Evolutionary conservation across 30 jellyfish, hydroid and myxozoan genomes (phyloP).

Genomic region (Aurelia sp.): DNA sequence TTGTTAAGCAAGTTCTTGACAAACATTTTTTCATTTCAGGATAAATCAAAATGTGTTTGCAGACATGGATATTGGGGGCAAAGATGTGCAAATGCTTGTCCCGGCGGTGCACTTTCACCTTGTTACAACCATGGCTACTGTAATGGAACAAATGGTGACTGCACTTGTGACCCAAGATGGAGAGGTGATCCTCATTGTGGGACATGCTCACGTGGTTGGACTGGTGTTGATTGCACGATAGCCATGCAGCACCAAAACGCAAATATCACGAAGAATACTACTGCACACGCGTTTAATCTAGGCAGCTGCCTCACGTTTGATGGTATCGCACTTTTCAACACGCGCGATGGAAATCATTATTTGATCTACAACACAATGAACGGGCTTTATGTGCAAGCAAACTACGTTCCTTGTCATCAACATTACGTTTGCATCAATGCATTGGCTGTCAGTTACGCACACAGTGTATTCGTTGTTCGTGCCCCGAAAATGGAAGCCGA

Average conservation of each 20-base stretch:
- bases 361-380: constrained; percentile 2
- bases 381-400: constrained; percentile 28
- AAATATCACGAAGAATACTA: not conserved
- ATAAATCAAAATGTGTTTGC: constrained; percentile 40
- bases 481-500: constrained; percentile 43
- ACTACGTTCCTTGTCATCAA: constrained; percentile 21
- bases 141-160: constrained; percentile 37
- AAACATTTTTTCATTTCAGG: constrained; percentile 7
- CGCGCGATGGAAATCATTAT: constrained; percentile 13
- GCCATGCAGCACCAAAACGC: not conserved
- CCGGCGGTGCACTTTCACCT: constrained; percentile 66
- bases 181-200: constrained; percentile 48
- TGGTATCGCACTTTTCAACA: constrained; percentile 37
- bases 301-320: constrained; percentile 43
- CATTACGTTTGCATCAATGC: constrained; percentile 45
- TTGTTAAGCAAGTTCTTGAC: no score
- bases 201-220: constrained; percentile 53
- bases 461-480: not conserved
- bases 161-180: constrained; percentile 78
- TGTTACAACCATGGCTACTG: constrained; percentile 62
- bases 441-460: constrained; percentile 14
- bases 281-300: constrained; percentile 51
- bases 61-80: constrained; percentile 68
- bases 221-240: constrained; percentile 67
- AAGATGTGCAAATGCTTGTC: constrained; percentile 42